Evolutionary conservation across 2,113 vertebrate genomes (phyloP), one percentile per base, ranked within the genome.

Genomic region (Bucco capensis): DNA sequence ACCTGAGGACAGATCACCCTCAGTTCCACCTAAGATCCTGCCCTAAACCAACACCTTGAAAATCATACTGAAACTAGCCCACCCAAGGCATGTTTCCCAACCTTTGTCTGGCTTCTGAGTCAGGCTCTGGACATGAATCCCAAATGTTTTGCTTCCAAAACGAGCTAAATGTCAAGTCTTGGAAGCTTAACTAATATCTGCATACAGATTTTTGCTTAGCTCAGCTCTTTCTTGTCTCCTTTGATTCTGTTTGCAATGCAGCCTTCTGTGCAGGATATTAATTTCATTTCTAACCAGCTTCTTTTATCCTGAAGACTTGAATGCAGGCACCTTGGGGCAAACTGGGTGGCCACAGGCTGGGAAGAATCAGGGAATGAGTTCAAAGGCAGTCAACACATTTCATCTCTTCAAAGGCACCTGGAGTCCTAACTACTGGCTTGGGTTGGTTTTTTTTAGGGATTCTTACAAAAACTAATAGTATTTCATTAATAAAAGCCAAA

Each of bases 331-430:
- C 80, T 88, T 50, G 25, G 71, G 93, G 85, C 89, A 94, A 80
- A 92, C 86, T 84, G 88, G 91, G 88, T 95, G 85, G 93, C 72
- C 92, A 88, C 91, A 67, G 89, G 38, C 87, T 88, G 89, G 83
- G 87, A 90, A 25, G 37, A 83, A 82, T 46, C 74, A 62, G 66
- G 0, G 5, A 54, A 69, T 0, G 44, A 46, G 82, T 90, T 95
- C 92, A 92, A 82, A 90, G 83, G 92, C 91, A 93, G 19, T 30
- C 28, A 84, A 91, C 81, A 12, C 49, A 90, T 69, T 89, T 93
- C 38, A 87, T 90, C 80, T 66, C 47, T 46, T 95, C 86, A 91
- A 86, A 95, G 79, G 5, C 62, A 62, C 60, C 47, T 78, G n/a
- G 14, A 64, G 71, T 64, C 62, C 50, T 33, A 10, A 14, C 61